Conservation (phyloP, 1,140 invertebrate species). For the Atopsyche davidsoni region DNA sequence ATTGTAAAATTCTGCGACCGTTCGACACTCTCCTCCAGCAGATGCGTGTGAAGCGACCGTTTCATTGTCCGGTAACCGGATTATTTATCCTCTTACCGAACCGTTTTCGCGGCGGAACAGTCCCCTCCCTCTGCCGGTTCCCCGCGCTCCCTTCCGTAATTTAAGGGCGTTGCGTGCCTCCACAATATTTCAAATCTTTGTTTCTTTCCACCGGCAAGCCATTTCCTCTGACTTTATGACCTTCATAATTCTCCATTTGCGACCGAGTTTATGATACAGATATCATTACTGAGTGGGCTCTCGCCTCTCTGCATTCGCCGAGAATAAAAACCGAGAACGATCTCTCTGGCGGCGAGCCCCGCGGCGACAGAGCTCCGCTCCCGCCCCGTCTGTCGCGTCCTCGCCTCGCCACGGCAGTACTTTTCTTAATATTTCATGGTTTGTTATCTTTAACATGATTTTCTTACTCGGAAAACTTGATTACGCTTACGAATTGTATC, state of each 20-base stretch:
- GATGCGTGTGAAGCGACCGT: too few relatives aligned
- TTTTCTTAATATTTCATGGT: too few relatives aligned
- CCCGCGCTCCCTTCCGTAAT: constrained; percentile 16
- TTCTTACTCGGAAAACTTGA: too few relatives aligned
- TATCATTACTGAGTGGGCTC: constrained; percentile 23
- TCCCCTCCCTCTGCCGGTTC: too few relatives aligned
- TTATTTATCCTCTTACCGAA: too few relatives aligned
- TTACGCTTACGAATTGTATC: too few relatives aligned
- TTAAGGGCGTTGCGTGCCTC: constrained; percentile 27
- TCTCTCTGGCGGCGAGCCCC: background rate
- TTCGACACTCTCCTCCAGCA: too few relatives aligned
- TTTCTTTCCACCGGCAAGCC: constrained; percentile 19
- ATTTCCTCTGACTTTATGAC: constrained; percentile 27
- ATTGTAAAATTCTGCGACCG: too few relatives aligned
- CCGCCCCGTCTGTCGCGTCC: constrained; percentile 1
- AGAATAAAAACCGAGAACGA: background rate
- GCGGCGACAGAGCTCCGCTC: constrained; percentile 6
- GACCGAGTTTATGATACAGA: constrained; percentile 28
- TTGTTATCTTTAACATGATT: too few relatives aligned
- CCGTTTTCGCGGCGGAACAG: too few relatives aligned
- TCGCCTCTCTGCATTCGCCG: background rate
- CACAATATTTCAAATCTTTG: constrained; percentile 29
- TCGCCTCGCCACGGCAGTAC: too few relatives aligned
- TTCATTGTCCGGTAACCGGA: too few relatives aligned
- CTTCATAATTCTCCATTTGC: constrained; percentile 30